A percentile compares a stretch with the other conserved stretches of the same genome.
phyloP scores from a whole-genome alignment of 2,888 invertebrate genomes.

The Panzeria rudis region DNA sequence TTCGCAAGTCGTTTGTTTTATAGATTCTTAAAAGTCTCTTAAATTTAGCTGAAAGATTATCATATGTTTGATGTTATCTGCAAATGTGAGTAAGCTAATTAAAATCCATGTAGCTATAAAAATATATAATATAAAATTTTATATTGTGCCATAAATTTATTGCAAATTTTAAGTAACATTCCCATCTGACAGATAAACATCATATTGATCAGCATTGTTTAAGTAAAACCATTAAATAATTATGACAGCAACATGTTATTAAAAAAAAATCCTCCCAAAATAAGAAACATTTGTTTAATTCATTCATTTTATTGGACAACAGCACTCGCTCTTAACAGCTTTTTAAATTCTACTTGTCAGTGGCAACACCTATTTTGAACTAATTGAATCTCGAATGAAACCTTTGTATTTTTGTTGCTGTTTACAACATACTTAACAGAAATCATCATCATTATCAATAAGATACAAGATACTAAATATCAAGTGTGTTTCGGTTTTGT shows the following conservation, averaged over 20 bases:
- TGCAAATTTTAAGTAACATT: background rate
- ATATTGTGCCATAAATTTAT: no score
- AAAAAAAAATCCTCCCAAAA: constrained; percentile 29
- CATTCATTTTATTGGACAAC: constrained; percentile 3
- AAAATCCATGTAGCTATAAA: no score
- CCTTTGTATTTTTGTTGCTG: background rate
- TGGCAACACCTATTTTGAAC: constrained; percentile 56
- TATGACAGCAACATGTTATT: constrained; percentile 59
- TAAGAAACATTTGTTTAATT: constrained; percentile 13
- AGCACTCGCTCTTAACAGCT: no score
- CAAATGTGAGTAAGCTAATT: no score
- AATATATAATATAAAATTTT: no score
- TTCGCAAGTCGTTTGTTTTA: no score
- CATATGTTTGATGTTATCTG: no score
- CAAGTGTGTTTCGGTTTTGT: background rate
- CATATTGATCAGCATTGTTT: background rate
- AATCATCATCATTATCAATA: constrained; percentile 48
- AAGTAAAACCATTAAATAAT: constrained; percentile 48
- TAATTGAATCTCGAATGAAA: constrained; percentile 52
- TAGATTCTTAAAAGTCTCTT: no score
- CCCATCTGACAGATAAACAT: background rate
- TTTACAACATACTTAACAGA: constrained; percentile 44
- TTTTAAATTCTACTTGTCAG: constrained; percentile 43
- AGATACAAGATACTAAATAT: constrained; percentile 25
- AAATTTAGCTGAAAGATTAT: no score